Percentiles rank a stretch among this genome's conserved stretches.
Conservation (phyloP, 2,888 invertebrate species). For the Meta bourneti region DNA sequence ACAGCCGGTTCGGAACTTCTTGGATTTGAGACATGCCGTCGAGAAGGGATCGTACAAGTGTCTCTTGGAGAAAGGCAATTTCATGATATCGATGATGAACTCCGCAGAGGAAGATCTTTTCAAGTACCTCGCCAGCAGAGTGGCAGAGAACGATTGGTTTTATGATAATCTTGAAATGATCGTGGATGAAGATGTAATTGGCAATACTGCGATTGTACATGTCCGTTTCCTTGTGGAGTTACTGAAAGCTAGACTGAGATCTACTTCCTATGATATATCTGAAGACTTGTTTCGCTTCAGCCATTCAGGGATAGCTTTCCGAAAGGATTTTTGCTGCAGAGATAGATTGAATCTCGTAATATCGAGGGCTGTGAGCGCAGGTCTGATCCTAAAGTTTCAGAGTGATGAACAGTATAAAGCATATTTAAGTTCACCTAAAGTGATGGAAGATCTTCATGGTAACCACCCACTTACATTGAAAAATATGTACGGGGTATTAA, state of each 20-base stretch:
- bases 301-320: slow-evolving; percentile 15
- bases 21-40: slow-evolving; percentile 22
- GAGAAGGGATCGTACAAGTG: background rate
- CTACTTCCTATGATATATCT: background rate
- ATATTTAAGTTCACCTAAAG: background rate
- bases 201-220: slow-evolving; percentile 21
- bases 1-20: slow-evolving; percentile 4
- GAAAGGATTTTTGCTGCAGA: slow-evolving; percentile 42
- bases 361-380: background rate
- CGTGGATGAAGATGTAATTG: background rate
- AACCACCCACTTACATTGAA: background rate
- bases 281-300: slow-evolving; percentile 21
- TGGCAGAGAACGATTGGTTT: slow-evolving; percentile 13
- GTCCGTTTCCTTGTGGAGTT: slow-evolving; percentile 12
- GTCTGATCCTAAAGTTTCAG: slow-evolving; percentile 12
- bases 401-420: slow-evolving; percentile 17
- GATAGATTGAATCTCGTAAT: background rate
- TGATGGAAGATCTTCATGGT: background rate
- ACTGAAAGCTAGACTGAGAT: background rate
- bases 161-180: background rate
- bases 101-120: background rate
- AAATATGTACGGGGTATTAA: background rate
- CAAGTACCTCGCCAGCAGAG: background rate
- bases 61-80: slow-evolving; percentile 14
- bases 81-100: background rate